phyloP scores from a whole-genome alignment of 2,888 invertebrate genomes.

The Scaptomyza tumidula region DNA sequence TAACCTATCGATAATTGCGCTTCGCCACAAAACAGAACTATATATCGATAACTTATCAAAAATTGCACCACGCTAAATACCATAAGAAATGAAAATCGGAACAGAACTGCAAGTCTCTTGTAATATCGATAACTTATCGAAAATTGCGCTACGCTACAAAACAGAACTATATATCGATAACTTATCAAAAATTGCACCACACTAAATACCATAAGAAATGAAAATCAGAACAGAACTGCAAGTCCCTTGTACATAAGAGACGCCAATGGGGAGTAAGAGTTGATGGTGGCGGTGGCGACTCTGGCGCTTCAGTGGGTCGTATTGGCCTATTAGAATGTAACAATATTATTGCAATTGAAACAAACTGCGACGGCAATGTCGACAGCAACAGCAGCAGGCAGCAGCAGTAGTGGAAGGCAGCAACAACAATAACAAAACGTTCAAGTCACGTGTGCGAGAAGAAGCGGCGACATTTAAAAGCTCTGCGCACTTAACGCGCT shows the following conservation, averaged over 20 bases:
- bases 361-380: constrained; percentile 58
- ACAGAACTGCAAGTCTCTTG: too few species aligned
- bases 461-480: constrained; percentile 56
- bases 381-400: constrained; percentile 25
- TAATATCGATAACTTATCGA: too few species aligned
- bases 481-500: constrained; percentile 55
- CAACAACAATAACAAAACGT: constrained; percentile 19
- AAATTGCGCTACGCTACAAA: too few species aligned
- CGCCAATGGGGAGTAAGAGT: not conserved
- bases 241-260: constrained; percentile 31
- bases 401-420: constrained; percentile 11
- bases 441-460: constrained; percentile 58
- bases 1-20: too few species aligned
- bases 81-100: too few species aligned
- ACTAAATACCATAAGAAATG: not conserved
- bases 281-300: constrained; percentile 8
- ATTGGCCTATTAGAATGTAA: constrained; percentile 82
- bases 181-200: constrained; percentile 4
- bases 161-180: constrained; percentile 19
- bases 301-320: constrained; percentile 49
- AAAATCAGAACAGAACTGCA: not conserved
- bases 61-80: too few species aligned
- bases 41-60: too few species aligned
- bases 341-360: constrained; percentile 80
- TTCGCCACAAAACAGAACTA: too few species aligned